These are phyloP conservation scores for Micromesistius poutassou DNA, from an alignment of 2,797 vertebrate species.

Conservation along the genomic window DNA sequence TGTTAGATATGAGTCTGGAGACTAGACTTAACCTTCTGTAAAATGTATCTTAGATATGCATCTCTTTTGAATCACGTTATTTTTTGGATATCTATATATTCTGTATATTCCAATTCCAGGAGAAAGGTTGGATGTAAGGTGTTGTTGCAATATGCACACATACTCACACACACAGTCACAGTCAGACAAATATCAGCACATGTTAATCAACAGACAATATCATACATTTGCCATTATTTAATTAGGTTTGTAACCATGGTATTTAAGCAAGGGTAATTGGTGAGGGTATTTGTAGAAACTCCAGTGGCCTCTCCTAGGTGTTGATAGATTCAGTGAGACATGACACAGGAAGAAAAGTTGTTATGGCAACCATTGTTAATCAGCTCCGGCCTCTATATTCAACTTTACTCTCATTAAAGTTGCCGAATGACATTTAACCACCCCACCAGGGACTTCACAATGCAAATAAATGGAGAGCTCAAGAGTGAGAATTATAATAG, in stretches of 20 bases:
- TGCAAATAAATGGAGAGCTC: conserved; percentile 72
- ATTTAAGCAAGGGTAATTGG: conserved; percentile 18
- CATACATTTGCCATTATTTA: not conserved
- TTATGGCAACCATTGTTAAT: conserved; percentile 59
- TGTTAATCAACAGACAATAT: not conserved
- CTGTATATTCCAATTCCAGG: not conserved
- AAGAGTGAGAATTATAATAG: conserved; percentile 69
- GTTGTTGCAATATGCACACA: not conserved
- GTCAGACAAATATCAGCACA: not conserved
- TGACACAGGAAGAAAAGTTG: conserved; percentile 41
- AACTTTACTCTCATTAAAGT: conserved; percentile 72
- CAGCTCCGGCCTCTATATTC: conserved; percentile 56
- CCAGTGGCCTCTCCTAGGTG: conserved; percentile 35
- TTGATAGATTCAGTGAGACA: conserved; percentile 56
- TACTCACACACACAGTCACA: not conserved
- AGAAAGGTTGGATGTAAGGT: not conserved
- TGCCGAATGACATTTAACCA: conserved; percentile 72
- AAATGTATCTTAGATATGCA: not conserved
- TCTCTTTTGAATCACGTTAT: not conserved
- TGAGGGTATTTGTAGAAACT: conserved; percentile 32
- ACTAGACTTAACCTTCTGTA: too few species aligned
- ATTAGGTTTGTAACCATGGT: not conserved
- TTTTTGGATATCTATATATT: not conserved
- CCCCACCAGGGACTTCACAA: conserved; percentile 62
- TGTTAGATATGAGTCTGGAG: too few species aligned